These are phyloP conservation scores for Mystacornis crossleyi DNA, from an alignment of 2,113 vertebrate species.

Conservation along the genomic window DNA sequence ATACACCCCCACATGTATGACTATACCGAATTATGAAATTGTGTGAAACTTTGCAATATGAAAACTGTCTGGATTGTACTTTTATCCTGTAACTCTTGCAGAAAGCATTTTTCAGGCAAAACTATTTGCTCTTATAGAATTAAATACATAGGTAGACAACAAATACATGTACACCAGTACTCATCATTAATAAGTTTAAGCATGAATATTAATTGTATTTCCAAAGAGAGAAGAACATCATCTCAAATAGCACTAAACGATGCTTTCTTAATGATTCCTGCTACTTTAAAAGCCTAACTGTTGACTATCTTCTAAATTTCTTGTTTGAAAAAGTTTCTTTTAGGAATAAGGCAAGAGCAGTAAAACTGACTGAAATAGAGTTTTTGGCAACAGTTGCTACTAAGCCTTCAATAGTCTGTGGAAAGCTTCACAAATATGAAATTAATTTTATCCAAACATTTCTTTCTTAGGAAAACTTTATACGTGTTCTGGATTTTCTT, in stretches of 20 bases:
- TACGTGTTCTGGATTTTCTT: not conserved
- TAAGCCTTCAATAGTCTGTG: not conserved
- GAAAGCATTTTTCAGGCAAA: not conserved
- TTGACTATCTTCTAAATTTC: not conserved
- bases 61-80: not conserved
- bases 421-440: not conserved
- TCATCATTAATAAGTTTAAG: not conserved
- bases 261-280: not conserved
- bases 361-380: not conserved
- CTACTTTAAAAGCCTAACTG: not conserved
- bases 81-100: not conserved
- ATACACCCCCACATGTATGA: fast-evolving
- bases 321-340: not conserved
- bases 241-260: not conserved
- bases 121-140: not conserved
- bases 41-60: not conserved
- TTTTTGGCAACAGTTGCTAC: not conserved
- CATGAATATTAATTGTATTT: not conserved
- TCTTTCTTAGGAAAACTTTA: not conserved
- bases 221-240: not conserved
- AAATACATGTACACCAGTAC: fast-evolving
- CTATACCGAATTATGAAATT: not conserved
- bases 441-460: not conserved
- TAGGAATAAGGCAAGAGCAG: not conserved
- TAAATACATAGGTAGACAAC: not conserved